Percentiles rank a stretch among this genome's conserved stretches.
These are phyloP conservation scores for Arctocebus calabarensis DNA, from an alignment of 2,797 vertebrate genomes.

Conservation along the genomic window DNA sequence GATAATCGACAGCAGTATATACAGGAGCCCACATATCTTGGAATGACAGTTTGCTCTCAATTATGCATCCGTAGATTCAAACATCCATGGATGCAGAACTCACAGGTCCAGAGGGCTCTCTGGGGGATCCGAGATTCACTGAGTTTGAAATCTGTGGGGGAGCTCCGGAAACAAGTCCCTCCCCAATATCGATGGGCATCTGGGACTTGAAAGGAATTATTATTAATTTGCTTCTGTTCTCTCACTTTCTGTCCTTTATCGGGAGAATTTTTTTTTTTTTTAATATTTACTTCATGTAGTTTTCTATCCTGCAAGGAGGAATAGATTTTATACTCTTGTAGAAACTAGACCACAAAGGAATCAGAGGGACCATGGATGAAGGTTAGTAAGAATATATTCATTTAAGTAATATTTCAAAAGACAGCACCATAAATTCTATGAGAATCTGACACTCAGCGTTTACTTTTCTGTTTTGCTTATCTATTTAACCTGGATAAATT, in stretches of 20 bases:
- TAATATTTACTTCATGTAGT: neutral
- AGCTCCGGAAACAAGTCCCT: neutral
- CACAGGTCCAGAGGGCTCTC: too few species aligned
- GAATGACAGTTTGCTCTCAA: neutral
- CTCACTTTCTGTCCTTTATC: neutral
- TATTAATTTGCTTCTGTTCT: neutral
- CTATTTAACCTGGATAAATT: neutral
- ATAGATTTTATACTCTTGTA: neutral
- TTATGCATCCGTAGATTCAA: neutral
- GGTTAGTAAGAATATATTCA: neutral
- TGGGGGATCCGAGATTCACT: too few species aligned
- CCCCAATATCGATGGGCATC: too few species aligned
- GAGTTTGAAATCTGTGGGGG: neutral
- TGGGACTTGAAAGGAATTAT: neutral
- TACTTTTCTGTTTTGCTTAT: neutral
- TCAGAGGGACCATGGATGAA: neutral
- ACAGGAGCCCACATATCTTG: neutral
- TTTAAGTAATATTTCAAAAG: conserved; percentile 12
- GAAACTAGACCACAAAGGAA: neutral
- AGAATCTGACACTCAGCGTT: neutral
- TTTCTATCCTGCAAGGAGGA: neutral
- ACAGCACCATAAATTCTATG: neutral
- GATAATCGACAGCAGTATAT: neutral
- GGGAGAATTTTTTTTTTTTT: neutral
- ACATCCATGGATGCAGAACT: neutral